Evolutionary conservation across 2,888 invertebrate species (phyloP).

Genomic region (Tenthredo distinguenda): DNA sequence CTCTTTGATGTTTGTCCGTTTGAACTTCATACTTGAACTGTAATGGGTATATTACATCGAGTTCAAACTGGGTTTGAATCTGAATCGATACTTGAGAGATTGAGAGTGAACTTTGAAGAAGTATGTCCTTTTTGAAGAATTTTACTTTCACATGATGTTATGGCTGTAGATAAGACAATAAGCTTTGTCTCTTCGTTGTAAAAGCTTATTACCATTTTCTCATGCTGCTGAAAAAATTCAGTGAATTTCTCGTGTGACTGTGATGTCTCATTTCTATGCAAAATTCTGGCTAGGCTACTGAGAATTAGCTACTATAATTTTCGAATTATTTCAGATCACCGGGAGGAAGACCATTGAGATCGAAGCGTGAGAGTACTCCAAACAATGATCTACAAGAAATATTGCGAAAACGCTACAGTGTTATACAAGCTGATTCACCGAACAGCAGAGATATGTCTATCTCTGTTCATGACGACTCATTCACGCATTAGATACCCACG

Average conservation of each 20-base stretch:
- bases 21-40: background rate
- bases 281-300: background rate
- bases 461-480: slow-evolving; percentile 70
- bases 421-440: slow-evolving; percentile 69
- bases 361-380: slow-evolving; percentile 74
- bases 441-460: slow-evolving; percentile 72
- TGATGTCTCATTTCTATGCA: background rate
- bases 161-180: background rate
- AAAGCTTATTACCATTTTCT: background rate
- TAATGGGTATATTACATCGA: too few relatives aligned
- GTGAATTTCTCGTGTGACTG: slow-evolving; percentile 25
- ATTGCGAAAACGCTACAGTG: slow-evolving; percentile 72
- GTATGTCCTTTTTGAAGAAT: background rate
- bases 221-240: background rate
- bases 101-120: background rate
- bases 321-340: slow-evolving; percentile 69
- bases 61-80: too few relatives aligned
- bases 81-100: background rate
- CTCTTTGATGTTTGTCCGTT: background rate
- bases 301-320: background rate
- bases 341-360: slow-evolving; percentile 71
- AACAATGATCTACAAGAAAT: slow-evolving; percentile 76
- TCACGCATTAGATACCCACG: slow-evolving; percentile 55
- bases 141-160: background rate
- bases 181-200: background rate